phyloP scores from a whole-genome alignment of 2,797 vertebrate genomes.

The Chelonia mydas region DNA sequence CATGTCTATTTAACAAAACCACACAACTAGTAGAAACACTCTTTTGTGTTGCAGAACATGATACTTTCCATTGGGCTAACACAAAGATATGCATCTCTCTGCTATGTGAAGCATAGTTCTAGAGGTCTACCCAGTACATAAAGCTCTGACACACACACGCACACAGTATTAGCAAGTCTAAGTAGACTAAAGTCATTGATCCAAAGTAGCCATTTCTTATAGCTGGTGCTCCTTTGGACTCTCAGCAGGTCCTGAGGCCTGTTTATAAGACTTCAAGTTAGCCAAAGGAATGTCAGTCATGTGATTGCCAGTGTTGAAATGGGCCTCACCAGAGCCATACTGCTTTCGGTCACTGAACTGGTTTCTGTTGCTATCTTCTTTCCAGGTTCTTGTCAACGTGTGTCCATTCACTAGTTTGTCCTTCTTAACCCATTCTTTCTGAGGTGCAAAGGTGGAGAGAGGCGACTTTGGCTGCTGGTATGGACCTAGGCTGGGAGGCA shows the following conservation, averaged over 20 bases:
- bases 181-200: slow-evolving; percentile 81
- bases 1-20: slow-evolving; percentile 78
- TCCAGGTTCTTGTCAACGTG: slow-evolving; percentile 96
- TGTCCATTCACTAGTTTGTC: slow-evolving; percentile 99
- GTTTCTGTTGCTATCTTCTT: slow-evolving; percentile 93
- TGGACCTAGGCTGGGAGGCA: slow-evolving; percentile 93
- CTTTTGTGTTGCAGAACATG: slow-evolving; percentile 74
- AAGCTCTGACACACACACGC: slow-evolving; percentile 88
- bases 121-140: slow-evolving; percentile 90
- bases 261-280: slow-evolving; percentile 96
- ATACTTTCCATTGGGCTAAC: slow-evolving; percentile 81
- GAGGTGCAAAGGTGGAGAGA: slow-evolving; percentile 92
- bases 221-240: slow-evolving; percentile 98
- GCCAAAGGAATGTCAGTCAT: slow-evolving; percentile 97
- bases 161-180: slow-evolving; percentile 90
- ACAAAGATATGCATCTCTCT: slow-evolving; percentile 88
- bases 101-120: slow-evolving; percentile 91
- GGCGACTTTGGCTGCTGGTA: slow-evolving; percentile 97
- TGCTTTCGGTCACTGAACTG: slow-evolving; percentile 96
- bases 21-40: slow-evolving; percentile 80
- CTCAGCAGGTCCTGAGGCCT: slow-evolving; percentile 87
- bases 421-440: slow-evolving; percentile 97
- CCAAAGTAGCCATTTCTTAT: slow-evolving; percentile 87
- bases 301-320: slow-evolving; percentile 91
- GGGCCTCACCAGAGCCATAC: slow-evolving; percentile 91